phyloP scores from a whole-genome alignment of 2,888 invertebrate genomes.

The Carcina quercana region DNA sequence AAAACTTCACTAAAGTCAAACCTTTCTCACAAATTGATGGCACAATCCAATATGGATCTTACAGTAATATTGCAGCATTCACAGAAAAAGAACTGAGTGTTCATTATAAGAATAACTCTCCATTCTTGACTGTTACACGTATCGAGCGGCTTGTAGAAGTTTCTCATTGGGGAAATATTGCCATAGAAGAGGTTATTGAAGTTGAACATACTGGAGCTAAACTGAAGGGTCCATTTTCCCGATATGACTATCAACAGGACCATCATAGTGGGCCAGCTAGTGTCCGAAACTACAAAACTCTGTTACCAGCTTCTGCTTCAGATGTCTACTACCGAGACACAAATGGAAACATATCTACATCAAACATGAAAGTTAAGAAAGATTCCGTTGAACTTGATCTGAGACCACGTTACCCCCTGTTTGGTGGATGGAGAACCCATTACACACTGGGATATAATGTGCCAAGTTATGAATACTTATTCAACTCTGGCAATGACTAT shows the following conservation, averaged over 20 bases:
- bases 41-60: constrained; percentile 92
- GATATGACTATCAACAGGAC: constrained; percentile 98
- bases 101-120: constrained; percentile 97
- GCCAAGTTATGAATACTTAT: constrained; percentile 97
- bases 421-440: constrained; percentile 99
- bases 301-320: constrained; percentile 89
- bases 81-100: constrained; percentile 79
- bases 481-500: constrained; percentile 84
- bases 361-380: constrained; percentile 89
- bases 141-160: constrained; percentile 93
- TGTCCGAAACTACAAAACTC: constrained; percentile 92
- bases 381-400: constrained; percentile 97
- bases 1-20: constrained; percentile 87
- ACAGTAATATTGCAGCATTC: constrained; percentile 79
- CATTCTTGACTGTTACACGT: constrained; percentile 94
- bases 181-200: constrained; percentile 95
- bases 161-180: constrained; percentile 99
- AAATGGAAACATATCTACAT: constrained; percentile 99
- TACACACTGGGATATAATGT: constrained; percentile 98
- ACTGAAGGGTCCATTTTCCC: constrained; percentile 95
- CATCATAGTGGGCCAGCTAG: constrained; percentile 90
- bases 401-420: constrained; percentile 97
- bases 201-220: constrained; percentile 94
- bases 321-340: constrained; percentile 98
- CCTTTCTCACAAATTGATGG: constrained; percentile 87